Percentiles rank a stretch among this genome's conserved stretches.
phyloP scores from a whole-genome alignment of 2,888 invertebrate species.

The Leptopilina myrica region DNA sequence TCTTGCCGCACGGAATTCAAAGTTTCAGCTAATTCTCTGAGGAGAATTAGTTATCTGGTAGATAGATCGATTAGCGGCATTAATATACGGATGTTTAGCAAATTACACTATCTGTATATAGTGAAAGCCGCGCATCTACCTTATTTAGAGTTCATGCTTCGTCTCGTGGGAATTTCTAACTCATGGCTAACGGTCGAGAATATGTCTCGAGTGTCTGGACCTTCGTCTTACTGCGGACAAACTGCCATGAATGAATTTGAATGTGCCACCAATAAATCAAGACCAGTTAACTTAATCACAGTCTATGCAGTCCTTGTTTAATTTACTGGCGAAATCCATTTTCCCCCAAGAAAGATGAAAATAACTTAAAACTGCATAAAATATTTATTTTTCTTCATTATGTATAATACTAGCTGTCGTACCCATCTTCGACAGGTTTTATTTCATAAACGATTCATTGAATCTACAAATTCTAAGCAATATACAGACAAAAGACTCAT shows the following conservation, averaged over 20 bases:
- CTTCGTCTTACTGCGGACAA: constrained; percentile 68
- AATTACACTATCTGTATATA: constrained; percentile 43
- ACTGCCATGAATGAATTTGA: constrained; percentile 44
- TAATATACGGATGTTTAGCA: constrained; percentile 39
- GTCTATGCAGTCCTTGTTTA: neutral
- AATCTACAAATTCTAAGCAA: too few relatives aligned
- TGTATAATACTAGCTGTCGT: too few relatives aligned
- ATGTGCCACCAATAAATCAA: constrained; percentile 57
- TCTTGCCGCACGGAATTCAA: neutral
- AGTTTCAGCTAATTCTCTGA: constrained; percentile 14
- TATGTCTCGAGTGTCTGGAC: constrained; percentile 71
- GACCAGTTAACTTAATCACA: constrained; percentile 60
- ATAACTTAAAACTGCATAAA: neutral
- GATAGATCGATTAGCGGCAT: constrained; percentile 23
- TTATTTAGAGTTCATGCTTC: constrained; percentile 64
- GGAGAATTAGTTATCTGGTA: constrained; percentile 27
- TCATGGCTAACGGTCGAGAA: constrained; percentile 68
- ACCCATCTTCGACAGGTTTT: too few relatives aligned
- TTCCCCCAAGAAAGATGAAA: too few relatives aligned
- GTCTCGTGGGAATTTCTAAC: constrained; percentile 64
- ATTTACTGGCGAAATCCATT: neutral
- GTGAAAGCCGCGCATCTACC: constrained; percentile 60
- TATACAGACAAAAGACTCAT: too few relatives aligned
- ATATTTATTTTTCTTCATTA: too few relatives aligned
- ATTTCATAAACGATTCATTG: too few relatives aligned